These are phyloP conservation scores for Dolichallabes microphthalmus DNA, from an alignment of 2,113 vertebrate species.

Conservation along the genomic window DNA sequence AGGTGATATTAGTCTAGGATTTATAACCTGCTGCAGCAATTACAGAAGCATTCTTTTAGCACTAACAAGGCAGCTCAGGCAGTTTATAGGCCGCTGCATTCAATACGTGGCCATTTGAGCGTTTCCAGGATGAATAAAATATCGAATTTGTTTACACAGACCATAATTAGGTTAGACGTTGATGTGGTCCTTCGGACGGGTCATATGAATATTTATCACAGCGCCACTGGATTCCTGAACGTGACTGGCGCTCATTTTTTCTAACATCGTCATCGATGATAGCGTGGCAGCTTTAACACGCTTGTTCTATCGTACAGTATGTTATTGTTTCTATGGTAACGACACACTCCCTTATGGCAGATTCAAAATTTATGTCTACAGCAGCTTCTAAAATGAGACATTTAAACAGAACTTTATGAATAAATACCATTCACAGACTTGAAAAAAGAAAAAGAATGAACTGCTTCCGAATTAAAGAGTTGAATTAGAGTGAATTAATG, in stretches of 20 bases:
- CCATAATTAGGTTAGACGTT: background rate
- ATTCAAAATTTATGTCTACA: background rate
- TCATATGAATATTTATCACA: background rate
- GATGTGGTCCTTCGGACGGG: background rate
- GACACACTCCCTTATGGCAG: background rate
- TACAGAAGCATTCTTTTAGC: conserved; percentile 41
- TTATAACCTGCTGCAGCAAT: conserved; percentile 40
- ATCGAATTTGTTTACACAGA: background rate
- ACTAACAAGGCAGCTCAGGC: conserved; percentile 37
- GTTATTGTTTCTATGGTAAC: background rate
- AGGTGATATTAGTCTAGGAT: conserved; percentile 37
- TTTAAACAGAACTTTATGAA: no score
- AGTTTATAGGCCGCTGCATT: conserved; percentile 35
- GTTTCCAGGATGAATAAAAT: background rate
- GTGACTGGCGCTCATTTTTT: background rate
- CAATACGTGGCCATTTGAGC: background rate
- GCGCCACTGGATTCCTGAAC: background rate
- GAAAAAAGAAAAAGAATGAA: no score
- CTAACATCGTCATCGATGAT: no score
- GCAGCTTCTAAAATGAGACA: no score
- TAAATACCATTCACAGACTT: no score
- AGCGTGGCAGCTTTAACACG: background rate
- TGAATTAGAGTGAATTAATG: no score
- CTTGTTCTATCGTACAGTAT: background rate
- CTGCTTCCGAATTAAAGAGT: no score